These are phyloP conservation scores for Delia radicum DNA, from an alignment of 1,140 invertebrate species.

Conservation along the genomic window DNA sequence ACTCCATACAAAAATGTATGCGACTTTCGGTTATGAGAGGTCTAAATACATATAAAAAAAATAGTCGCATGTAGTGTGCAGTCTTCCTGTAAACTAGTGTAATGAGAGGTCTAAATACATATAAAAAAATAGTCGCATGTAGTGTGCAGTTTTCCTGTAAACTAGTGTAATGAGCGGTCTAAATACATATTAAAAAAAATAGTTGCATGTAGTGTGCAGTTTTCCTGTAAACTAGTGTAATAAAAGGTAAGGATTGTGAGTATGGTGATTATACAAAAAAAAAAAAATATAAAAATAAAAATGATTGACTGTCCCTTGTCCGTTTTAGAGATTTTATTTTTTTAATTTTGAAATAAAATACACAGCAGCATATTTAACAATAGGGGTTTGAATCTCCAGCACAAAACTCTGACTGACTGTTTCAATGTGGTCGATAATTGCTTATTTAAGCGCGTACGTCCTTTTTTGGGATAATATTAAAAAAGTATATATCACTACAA, in stretches of 20 bases:
- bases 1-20: too few species aligned
- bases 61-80: not conserved
- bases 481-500: conserved; percentile 10
- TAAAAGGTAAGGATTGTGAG: not conserved
- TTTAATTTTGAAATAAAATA: not conserved
- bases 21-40: too few species aligned
- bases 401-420: not conserved
- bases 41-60: not conserved
- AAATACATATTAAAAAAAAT: not conserved
- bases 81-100: too few species aligned
- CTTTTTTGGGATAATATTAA: conserved; percentile 2
- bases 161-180: not conserved
- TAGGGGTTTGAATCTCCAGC: not conserved
- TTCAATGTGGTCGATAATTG: conserved; percentile 13
- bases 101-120: too few species aligned
- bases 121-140: not conserved
- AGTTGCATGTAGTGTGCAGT: not conserved
- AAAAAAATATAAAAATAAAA: not conserved
- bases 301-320: conserved; percentile 12
- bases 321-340: not conserved
- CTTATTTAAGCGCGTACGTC: conserved; percentile 13
- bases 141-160: too few species aligned
- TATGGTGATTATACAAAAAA: not conserved
- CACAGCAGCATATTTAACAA: not conserved
- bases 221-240: not conserved